Evolutionary conservation across 1,140 invertebrate species (phyloP), one percentile per base, ranked within the genome.

Genomic region (Pseudoatta argentina): DNA sequence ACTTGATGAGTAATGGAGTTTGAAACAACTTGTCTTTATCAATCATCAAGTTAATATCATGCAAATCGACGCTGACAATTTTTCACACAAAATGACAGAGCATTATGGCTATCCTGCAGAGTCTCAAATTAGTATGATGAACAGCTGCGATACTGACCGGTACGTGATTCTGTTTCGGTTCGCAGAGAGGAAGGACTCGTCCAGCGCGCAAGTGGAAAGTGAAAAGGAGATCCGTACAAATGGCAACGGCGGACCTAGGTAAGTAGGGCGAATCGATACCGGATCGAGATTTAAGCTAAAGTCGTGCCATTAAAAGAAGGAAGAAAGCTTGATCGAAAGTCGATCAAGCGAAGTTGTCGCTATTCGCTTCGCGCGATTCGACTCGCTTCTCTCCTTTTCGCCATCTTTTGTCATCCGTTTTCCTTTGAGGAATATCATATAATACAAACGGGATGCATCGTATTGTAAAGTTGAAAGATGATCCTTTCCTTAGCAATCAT

Each of bases 111-210:
- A 44, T 24, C 8, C 21, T 63, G n/a, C 53, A n/a, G 14, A 59
- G 18, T 21, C 1, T 18, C 18, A 14, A 24, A 44, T 48, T 8
- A 39, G 5, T 48, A 48, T n/a, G 69, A 66, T 3, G 39, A 87
- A 75, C 64, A 73, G 73, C 34, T 44, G 34, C 34, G 69, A 67
- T 73, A 30, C 27, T 51, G 63, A 64, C 39, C 6, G n/a, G 27
- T 24, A 21, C 18, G 30, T 59, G 10, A n/a, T 81, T 82, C 39
- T 67, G 48, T 63, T 83, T 76, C 57, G 57, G 14, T 57, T 94
- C 92, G 86, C 91, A 95, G 95, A 95, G 76, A 94, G 91, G 88
- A 95, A 94, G 86, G 92, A 86, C 55, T 90, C 91, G 53, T 66
- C 92, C 75, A 71, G 83, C 76, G 69, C 83, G 27, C 93, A 92